Base-by-base conservation (phyloP, 2,113 vertebrate species). In the Pimephales promelas region DNA sequence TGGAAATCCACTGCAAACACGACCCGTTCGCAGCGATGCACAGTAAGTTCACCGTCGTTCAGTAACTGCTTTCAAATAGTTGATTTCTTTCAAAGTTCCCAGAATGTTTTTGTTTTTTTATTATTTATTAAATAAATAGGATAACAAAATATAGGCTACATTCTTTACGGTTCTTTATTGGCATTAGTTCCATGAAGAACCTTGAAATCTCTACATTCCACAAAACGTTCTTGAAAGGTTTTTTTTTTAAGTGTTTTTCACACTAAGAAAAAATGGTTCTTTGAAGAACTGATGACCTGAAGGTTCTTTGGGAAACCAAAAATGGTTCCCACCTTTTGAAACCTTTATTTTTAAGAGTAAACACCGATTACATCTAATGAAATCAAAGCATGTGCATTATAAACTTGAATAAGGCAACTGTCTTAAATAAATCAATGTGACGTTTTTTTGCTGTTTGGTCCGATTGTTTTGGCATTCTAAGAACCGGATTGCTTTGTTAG, bases 1-100 rank as follows among this genome's bases (percentile, higher is more conserved):
- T 99, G 97, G 97, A 99, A 96, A 98, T 99, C 94, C 97, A 99
- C 94, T 99, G 97, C 95, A 99, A 99, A 93, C 97, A 98, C 97
- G 97, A 98, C 95, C 97, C 97, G 91, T 99, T 99, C 91, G 97
- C 97, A 89, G 97, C 97, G 82, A 98, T 99, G 97, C 97, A 99
- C 95, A 96, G 97, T 99, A 97, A 99, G 97, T 96, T 75, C 4
- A 11, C 66, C 1, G 59, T 66, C 61, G 34, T 80, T 79, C 13
- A 26, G 26, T 66, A 10, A 61, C 14, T 26, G 5, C 22, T 45
- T 14, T 45, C 16, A 40, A 24, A 78, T 26, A 8, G 26, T 61
- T 61, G 56, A 45, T 61, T 43, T 78, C 40, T 9, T 18, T 78
- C 10, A 28, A 61, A 57, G 52, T 82, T 73, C 2, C 1, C 16